Evolutionary conservation across 2,797 vertebrate species (phyloP).

Genomic region (Neosalanx taihuensis): DNA sequence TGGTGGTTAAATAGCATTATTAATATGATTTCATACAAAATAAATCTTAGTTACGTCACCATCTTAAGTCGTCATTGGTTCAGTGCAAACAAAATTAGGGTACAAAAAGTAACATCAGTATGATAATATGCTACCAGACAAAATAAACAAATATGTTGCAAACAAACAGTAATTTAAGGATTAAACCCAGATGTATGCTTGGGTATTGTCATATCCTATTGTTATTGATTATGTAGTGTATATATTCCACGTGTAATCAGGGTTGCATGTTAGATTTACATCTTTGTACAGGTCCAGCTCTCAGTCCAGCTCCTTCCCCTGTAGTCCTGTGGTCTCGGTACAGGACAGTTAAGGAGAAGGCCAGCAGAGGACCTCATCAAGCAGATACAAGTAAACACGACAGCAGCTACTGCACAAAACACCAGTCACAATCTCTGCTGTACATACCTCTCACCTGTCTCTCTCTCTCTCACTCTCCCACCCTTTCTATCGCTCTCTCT

Average conservation of each 20-base stretch:
- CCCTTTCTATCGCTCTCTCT: no score
- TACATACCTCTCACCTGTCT: not conserved
- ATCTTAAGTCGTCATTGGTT: constrained; percentile 62
- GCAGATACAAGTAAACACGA: no score
- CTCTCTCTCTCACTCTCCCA: no score
- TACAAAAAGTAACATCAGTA: constrained; percentile 50
- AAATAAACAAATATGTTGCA: not conserved
- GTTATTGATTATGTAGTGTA: constrained; percentile 39
- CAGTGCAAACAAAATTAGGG: constrained; percentile 69
- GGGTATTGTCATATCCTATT: constrained; percentile 43
- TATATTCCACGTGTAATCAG: constrained; percentile 27
- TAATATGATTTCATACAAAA: constrained; percentile 47
- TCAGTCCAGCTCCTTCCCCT: not conserved
- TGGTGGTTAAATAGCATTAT: constrained; percentile 9
- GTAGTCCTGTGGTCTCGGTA: not conserved
- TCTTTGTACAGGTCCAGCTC: constrained; percentile 48
- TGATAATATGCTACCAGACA: constrained; percentile 36
- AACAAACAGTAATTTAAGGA: constrained; percentile 25
- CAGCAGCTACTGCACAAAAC: not conserved
- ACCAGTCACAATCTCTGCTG: not conserved
- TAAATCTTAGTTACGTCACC: constrained; percentile 51
- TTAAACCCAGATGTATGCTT: constrained; percentile 49
- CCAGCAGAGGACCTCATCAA: not conserved
- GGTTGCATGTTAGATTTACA: constrained; percentile 45
- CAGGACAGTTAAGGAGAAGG: no score